A percentile compares a stretch with the other conserved stretches of the same genome.
Conservation (phyloP, 2,113 vertebrate species). For the Ailuropoda melanoleuca region DNA sequence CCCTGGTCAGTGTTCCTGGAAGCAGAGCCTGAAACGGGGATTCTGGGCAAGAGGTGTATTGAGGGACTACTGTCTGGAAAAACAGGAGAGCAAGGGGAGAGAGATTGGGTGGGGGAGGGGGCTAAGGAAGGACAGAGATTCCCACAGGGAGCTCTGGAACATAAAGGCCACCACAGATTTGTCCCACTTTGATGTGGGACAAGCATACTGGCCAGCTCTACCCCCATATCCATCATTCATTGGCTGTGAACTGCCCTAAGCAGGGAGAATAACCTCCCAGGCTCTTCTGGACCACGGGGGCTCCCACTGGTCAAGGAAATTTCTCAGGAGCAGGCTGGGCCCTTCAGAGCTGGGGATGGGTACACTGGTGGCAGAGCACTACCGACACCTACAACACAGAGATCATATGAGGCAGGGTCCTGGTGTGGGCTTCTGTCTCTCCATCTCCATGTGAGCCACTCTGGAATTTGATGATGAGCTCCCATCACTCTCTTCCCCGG, state of each 20-base stretch:
- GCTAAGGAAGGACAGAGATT: background rate
- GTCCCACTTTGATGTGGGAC: background rate
- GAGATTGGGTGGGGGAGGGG: background rate
- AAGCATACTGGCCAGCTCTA: background rate
- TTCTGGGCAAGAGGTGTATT: background rate
- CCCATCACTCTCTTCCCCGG: background rate
- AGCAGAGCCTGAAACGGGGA: background rate
- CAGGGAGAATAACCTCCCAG: background rate
- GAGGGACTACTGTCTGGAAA: background rate
- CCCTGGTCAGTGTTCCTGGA: background rate
- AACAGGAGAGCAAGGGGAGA: background rate
- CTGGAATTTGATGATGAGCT: background rate
- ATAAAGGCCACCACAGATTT: no score
- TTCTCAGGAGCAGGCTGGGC: background rate
- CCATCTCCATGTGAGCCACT: fast-evolving
- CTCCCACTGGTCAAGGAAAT: background rate
- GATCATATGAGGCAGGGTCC: fast-evolving
- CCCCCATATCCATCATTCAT: background rate
- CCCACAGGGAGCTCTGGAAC: background rate
- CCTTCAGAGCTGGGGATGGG: background rate
- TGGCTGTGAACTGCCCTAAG: background rate
- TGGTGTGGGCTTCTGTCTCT: background rate
- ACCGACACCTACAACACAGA: fast-evolving
- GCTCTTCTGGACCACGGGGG: background rate
- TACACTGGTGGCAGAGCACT: background rate